Evolutionary conservation across 2,797 vertebrate genomes (phyloP).

Genomic region (Chelon auratus): DNA sequence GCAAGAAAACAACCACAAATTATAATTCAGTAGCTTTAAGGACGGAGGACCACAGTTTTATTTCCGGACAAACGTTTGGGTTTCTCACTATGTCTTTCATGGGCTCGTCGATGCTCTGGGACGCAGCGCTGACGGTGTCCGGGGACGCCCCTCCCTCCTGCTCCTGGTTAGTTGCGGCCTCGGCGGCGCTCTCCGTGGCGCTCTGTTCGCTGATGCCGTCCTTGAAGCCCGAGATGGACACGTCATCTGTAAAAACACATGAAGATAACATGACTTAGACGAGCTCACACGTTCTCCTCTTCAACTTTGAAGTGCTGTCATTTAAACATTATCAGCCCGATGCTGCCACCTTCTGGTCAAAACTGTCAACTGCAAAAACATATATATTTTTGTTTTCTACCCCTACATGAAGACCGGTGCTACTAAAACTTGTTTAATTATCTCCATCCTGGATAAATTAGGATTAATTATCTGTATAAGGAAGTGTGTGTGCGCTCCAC

Average conservation of each 20-base stretch:
- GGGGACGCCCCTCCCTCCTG: slow-evolving; percentile 90
- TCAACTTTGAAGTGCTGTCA: neutral
- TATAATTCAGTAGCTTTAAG: neutral
- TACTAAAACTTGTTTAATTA: neutral
- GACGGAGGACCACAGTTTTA: too few relatives aligned
- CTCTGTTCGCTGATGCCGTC: slow-evolving; percentile 84
- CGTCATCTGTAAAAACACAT: slow-evolving; percentile 79
- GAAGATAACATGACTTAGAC: neutral
- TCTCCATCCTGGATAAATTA: neutral
- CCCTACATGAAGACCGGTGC: neutral
- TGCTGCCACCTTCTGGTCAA: slow-evolving; percentile 73
- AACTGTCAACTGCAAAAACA: neutral
- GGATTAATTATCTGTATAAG: neutral
- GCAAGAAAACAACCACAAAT: neutral
- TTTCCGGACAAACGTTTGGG: fast-evolving
- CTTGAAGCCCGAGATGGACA: slow-evolving; percentile 87
- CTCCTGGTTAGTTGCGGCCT: slow-evolving; percentile 75
- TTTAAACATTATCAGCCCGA: slow-evolving; percentile 14
- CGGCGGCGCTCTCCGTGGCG: slow-evolving; percentile 81
- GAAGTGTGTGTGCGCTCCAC: slow-evolving; percentile 69
- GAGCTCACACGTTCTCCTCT: neutral
- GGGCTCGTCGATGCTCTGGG: slow-evolving; percentile 91
- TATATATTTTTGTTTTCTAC: neutral
- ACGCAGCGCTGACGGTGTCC: slow-evolving; percentile 92
- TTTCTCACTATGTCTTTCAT: slow-evolving; percentile 90